These are phyloP conservation scores for Drepana arcuata DNA, from an alignment of 1,140 invertebrate species.

Conservation along the genomic window DNA sequence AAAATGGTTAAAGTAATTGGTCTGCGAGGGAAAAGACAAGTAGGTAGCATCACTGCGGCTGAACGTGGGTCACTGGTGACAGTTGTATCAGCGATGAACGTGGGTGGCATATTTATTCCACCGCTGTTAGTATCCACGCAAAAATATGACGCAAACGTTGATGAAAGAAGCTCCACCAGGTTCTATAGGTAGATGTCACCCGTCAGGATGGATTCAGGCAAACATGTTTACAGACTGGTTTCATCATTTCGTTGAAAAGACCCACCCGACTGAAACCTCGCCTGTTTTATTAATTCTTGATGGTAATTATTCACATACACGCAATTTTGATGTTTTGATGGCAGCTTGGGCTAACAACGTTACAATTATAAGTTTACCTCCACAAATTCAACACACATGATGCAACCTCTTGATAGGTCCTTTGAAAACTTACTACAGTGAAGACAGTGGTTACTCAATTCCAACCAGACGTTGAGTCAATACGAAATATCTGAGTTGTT, in stretches of 20 bases:
- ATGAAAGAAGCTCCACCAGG: conserved; percentile 40
- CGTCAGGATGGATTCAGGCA: conserved; percentile 40
- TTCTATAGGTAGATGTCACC: conserved; percentile 24
- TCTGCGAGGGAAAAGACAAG: conserved; percentile 12
- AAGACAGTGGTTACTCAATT: conserved; percentile 36
- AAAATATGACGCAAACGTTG: conserved; percentile 33
- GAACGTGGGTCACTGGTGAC: conserved; percentile 17
- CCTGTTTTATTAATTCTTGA: conserved; percentile 26
- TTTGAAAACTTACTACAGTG: conserved; percentile 54
- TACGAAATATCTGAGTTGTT: conserved; percentile 13
- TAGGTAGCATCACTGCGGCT: conserved; percentile 14
- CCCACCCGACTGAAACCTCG: conserved; percentile 18
- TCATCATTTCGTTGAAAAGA: conserved; percentile 47
- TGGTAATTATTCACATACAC: conserved; percentile 23
- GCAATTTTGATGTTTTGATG: conserved; percentile 33
- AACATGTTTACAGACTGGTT: conserved; percentile 37
- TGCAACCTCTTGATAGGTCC: conserved; percentile 65
- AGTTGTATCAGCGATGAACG: conserved; percentile 14
- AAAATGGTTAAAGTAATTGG: conserved; percentile 13
- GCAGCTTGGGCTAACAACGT: conserved; percentile 39
- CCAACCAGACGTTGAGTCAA: conserved; percentile 11
- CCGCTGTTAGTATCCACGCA: conserved; percentile 22
- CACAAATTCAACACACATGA: conserved; percentile 57
- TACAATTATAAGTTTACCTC: conserved; percentile 49
- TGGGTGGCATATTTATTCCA: conserved; percentile 13